Evolutionary conservation across 2,888 invertebrate species (phyloP).

Genomic region (Tenthredo distinguenda): DNA sequence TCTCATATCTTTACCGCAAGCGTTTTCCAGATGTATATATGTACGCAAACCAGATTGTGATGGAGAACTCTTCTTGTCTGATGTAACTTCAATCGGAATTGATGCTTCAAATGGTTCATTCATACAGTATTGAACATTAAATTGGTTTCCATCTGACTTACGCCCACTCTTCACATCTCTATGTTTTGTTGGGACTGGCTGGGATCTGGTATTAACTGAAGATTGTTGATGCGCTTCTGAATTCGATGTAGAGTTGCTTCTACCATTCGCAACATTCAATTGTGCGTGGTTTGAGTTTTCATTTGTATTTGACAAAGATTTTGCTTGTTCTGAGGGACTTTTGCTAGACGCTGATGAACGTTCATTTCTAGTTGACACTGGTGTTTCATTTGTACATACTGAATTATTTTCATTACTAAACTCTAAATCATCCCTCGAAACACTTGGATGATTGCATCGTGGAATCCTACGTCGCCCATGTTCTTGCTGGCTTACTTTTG

Average conservation of each 20-base stretch:
- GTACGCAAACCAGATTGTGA: conserved; percentile 1
- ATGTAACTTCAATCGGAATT: background rate
- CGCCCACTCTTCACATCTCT: background rate
- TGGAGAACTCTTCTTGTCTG: conserved; percentile 8
- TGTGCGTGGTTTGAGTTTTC: background rate
- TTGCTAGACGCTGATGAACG: background rate
- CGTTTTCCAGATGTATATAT: conserved; percentile 37
- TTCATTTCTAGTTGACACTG: background rate
- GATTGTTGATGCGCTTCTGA: background rate
- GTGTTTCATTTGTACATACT: background rate
- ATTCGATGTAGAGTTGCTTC: background rate
- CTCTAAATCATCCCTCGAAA: background rate
- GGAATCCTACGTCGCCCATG: background rate
- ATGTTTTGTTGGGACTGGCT: background rate
- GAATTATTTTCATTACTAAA: conserved; percentile 39
- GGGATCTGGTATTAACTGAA: background rate
- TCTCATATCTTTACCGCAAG: conserved; percentile 7
- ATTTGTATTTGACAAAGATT: background rate
- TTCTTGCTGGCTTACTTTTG: background rate
- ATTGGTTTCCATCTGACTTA: conserved; percentile 5
- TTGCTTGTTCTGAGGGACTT: background rate
- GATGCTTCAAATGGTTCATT: conserved; percentile 14
- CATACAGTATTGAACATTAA: conserved; percentile 39
- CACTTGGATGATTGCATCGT: background rate
- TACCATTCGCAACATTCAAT: background rate